Conservation (phyloP, 1,140 invertebrate genomes). For the Agrilus planipennis region DNA sequence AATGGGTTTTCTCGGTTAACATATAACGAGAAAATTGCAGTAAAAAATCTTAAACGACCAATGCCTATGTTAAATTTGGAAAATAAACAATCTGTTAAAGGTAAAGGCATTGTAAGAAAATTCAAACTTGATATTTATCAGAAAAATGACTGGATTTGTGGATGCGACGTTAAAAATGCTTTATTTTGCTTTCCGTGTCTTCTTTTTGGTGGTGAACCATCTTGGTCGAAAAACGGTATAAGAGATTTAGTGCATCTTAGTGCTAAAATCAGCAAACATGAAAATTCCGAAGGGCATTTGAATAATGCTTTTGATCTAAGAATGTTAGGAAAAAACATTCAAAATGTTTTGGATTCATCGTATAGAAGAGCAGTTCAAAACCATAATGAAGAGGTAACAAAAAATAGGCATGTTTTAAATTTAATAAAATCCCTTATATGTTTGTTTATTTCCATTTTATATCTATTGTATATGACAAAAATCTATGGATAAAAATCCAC, state of each 20-base stretch:
- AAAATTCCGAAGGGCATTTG: neutral
- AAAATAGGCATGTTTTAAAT: constrained; percentile 27
- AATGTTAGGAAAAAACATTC: constrained; percentile 11
- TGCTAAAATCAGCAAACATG: constrained; percentile 3
- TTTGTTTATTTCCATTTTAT: too few species aligned
- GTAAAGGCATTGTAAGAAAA: constrained; percentile 9
- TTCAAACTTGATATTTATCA: constrained; percentile 10
- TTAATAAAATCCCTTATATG: too few species aligned
- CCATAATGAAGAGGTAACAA: constrained; percentile 25
- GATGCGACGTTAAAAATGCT: constrained; percentile 11
- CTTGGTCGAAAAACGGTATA: constrained; percentile 5
- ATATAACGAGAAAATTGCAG: too few species aligned
- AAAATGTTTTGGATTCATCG: constrained; percentile 5
- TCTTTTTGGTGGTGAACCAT: constrained; percentile 9
- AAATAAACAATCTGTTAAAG: constrained; percentile 8
- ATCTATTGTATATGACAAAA: too few species aligned
- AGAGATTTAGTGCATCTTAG: constrained; percentile 7
- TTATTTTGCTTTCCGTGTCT: constrained; percentile 13
- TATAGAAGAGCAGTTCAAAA: constrained; percentile 6
- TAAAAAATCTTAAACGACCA: too few species aligned
- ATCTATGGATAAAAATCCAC: too few species aligned
- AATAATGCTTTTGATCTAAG: constrained; percentile 1
- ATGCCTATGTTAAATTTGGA: constrained; percentile 10
- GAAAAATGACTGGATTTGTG: constrained; percentile 13
- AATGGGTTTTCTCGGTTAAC: too few species aligned